A percentile compares a stretch with the other conserved stretches of the same genome.
These are phyloP conservation scores for Neostethus bicornis DNA, from an alignment of 2,797 vertebrate species.

Conservation along the genomic window DNA sequence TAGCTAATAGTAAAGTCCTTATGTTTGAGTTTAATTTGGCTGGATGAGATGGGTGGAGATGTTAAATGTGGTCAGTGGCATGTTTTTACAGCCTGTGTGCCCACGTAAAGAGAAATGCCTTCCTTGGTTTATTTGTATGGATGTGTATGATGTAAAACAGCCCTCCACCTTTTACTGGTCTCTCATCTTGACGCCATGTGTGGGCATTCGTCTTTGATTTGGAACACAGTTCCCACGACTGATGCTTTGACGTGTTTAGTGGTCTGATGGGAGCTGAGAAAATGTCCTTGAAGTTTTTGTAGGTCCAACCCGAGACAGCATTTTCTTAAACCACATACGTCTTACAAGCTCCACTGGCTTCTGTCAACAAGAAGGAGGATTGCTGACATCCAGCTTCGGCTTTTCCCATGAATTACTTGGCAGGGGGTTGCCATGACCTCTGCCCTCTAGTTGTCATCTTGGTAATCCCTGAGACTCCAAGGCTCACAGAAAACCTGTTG, in stretches of 20 bases:
- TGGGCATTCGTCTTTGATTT: slow-evolving; percentile 53
- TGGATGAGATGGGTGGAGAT: slow-evolving; percentile 16
- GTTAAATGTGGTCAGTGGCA: slow-evolving; percentile 14
- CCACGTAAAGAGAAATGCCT: slow-evolving; percentile 31
- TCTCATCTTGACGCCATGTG: slow-evolving; percentile 71
- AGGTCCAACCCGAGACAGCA: slow-evolving; percentile 53
- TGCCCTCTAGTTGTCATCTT: slow-evolving; percentile 52
- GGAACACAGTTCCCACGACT: slow-evolving; percentile 50
- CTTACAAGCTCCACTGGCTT: slow-evolving; percentile 40
- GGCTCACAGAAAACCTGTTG: slow-evolving; percentile 68
- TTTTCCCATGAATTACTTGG: slow-evolving; percentile 70
- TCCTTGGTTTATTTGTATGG: slow-evolving; percentile 44
- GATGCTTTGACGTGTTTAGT: slow-evolving; percentile 63
- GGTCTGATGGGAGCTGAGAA: slow-evolving; percentile 60
- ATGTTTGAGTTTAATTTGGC: background rate
- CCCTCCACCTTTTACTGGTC: slow-evolving; percentile 39
- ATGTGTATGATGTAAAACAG: slow-evolving; percentile 76
- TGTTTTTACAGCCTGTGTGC: slow-evolving; percentile 36
- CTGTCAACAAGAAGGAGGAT: slow-evolving; percentile 55
- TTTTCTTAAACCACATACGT: slow-evolving; percentile 41
- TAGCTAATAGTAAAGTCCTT: slow-evolving; percentile 10
- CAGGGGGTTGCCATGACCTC: slow-evolving; percentile 61
- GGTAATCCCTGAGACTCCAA: slow-evolving; percentile 62
- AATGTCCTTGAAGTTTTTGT: slow-evolving; percentile 51
- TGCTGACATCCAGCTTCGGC: slow-evolving; percentile 49